Percentiles rank a stretch among this genome's conserved stretches.
phyloP scores from a whole-genome alignment of 1,140 invertebrate species.

The Drosophila neocordata region DNA sequence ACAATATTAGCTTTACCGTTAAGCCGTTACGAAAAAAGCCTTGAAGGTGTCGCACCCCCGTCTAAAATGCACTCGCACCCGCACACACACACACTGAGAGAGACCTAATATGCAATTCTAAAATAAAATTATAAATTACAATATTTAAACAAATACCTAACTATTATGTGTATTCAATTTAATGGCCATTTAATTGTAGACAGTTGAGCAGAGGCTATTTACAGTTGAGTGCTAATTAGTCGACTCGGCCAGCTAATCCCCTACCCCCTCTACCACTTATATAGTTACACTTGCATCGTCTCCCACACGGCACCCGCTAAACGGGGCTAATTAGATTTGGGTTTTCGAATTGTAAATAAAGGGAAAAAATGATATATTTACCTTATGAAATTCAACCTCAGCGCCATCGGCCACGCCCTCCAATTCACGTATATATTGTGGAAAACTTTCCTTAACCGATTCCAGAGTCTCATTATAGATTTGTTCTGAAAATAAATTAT shows the following conservation, averaged over 20 bases:
- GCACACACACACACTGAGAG: conserved; percentile 23
- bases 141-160: conserved; percentile 33
- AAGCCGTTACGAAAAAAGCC: neutral
- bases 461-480: conserved; percentile 90
- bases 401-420: conserved; percentile 93
- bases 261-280: neutral
- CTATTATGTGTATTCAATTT: conserved; percentile 57
- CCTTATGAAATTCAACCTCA: conserved; percentile 91
- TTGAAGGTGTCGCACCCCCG: neutral
- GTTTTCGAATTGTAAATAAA: neutral
- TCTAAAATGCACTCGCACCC: neutral
- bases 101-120: conserved; percentile 6
- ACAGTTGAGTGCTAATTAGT: conserved; percentile 20
- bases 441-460: conserved; percentile 87
- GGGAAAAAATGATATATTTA: conserved; percentile 66
- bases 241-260: neutral
- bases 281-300: neutral
- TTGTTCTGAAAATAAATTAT: conserved; percentile 58
- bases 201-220: conserved; percentile 28
- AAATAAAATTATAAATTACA: conserved; percentile 34
- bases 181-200: conserved; percentile 57
- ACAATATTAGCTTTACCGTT: neutral
- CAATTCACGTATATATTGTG: conserved; percentile 92
- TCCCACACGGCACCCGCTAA: conserved; percentile 7
- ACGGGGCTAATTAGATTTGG: conserved; percentile 8